Base-by-base conservation (phyloP, 1,140 invertebrate species). In the Drosophila persimilis region DNA sequence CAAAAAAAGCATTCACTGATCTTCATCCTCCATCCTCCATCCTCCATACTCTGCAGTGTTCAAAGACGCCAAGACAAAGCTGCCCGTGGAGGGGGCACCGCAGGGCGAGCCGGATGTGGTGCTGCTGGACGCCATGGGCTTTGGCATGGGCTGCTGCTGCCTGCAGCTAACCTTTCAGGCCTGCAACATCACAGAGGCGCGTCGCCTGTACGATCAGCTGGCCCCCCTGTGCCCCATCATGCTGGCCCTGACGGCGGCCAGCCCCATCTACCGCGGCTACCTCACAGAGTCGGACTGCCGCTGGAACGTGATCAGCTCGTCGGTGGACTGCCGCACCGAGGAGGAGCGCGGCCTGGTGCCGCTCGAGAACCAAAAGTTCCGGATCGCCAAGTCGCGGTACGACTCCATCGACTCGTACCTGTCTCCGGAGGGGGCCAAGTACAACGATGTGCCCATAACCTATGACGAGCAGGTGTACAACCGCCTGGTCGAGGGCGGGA, bases 91-190 rank as follows among this genome's bases (percentile, higher is more conserved):
- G 91, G 94, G 96, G 20, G 94, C 94, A 2, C 91, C 93, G 22
- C 91, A 92, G 15, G 93, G 92, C 45, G 92, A 94, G 76, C 95
- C 95, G 2, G 95, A 98, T 93, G 96, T 97, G 89, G 95, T 99
- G 63, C 98, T 99, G 80, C 95, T 99, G 95, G 99, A 99, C 92
- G 97, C 98, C 1, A 99, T 99, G 98, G 98, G 98, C 35, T 99
- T 99, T 92, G 99, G 99, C 44, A 99, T 99, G 99, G 99, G 99
- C 35, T 98, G 97, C 90, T 99, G 97, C 88, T 99, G 99, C 91
- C 93, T 99, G 8, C 99, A 99, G 92, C 93, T 98, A 22, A 98
- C 97, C 31, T 99, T 98, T 92, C 90, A 91, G 71, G 98, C 99
- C 0, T 99, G 98, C 91, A 99, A 99, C 90, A 98, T 99, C 44